phyloP scores from a whole-genome alignment of 2,113 vertebrate genomes.

The Talpa occidentalis region DNA sequence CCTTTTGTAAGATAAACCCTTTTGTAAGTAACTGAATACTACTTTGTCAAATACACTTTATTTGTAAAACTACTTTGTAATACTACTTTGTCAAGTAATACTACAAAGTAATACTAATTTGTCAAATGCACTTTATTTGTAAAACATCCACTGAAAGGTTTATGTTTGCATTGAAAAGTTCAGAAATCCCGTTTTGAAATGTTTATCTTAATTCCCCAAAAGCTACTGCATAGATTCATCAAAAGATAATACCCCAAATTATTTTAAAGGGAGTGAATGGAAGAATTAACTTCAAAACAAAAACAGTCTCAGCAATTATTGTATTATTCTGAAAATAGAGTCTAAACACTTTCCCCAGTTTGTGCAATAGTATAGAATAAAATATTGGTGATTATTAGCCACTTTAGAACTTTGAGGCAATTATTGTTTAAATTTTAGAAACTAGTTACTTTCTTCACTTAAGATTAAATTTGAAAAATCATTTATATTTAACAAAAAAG shows the following conservation, averaged over 20 bases:
- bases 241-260: background rate
- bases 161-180: background rate
- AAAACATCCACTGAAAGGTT: conserved; percentile 11
- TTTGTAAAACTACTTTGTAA: conserved; percentile 53
- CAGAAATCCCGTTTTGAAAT: conserved; percentile 31
- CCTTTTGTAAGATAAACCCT: background rate
- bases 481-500: background rate
- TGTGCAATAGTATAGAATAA: background rate
- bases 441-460: conserved; percentile 20
- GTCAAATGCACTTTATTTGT: conserved; percentile 51
- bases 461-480: conserved; percentile 12
- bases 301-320: background rate
- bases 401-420: background rate
- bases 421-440: conserved; percentile 25
- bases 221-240: background rate
- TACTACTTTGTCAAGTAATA: too few relatives aligned
- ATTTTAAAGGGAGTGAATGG: background rate
- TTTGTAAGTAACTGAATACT: conserved; percentile 19
- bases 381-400: conserved; percentile 18
- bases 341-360: background rate
- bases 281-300: conserved; percentile 23
- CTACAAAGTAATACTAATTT: too few relatives aligned
- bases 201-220: conserved; percentile 1
- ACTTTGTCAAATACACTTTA: conserved; percentile 41
- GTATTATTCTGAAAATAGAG: background rate